Conservation (phyloP, 2,888 invertebrate species). For the Eledone cirrhosa region DNA sequence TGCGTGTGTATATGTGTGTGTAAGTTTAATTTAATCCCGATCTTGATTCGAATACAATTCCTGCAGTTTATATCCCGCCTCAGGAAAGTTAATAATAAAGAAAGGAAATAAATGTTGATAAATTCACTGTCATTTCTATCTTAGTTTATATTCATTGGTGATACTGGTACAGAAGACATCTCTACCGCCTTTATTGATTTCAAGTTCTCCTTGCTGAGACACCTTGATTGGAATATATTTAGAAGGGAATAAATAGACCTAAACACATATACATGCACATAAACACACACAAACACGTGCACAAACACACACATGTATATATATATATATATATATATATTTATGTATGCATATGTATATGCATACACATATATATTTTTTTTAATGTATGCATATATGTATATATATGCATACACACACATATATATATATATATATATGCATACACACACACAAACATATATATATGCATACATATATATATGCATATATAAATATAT, state of each 20-base stretch:
- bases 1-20: too few relatives aligned
- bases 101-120: too few relatives aligned
- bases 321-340: conserved; percentile 4
- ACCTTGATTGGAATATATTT: too few relatives aligned
- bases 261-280: neutral
- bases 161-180: too few relatives aligned
- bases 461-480: neutral
- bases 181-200: too few relatives aligned
- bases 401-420: neutral
- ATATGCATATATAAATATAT: neutral
- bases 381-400: neutral
- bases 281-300: neutral
- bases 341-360: neutral
- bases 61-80: neutral
- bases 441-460: neutral
- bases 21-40: too few relatives aligned
- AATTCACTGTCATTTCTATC: too few relatives aligned
- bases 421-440: neutral
- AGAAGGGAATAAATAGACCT: too few relatives aligned
- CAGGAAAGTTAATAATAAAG: too few relatives aligned
- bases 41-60: neutral
- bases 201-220: too few relatives aligned
- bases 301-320: neutral
- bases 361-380: neutral
- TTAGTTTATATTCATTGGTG: too few relatives aligned